Evolutionary conservation across 2,888 invertebrate genomes (phyloP).

Genomic region (Lathronympha strigana): DNA sequence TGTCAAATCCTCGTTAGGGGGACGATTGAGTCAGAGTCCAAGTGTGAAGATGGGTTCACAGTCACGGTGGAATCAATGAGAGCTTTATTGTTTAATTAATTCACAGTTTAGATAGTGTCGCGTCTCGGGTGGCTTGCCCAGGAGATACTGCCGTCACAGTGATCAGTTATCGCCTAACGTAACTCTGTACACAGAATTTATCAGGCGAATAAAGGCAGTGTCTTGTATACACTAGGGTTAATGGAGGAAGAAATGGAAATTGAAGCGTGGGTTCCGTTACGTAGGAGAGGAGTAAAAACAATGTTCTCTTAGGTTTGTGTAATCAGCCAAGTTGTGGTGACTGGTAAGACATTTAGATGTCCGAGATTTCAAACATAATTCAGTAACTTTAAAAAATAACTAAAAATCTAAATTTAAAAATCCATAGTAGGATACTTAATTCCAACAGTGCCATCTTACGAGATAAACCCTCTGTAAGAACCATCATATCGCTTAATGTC

Average conservation of each 20-base stretch:
- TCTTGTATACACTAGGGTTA: slow-evolving; percentile 22
- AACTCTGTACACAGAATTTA: slow-evolving; percentile 32
- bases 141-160: slow-evolving; percentile 15
- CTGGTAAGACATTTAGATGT: no score
- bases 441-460: no score
- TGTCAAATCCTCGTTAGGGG: no score
- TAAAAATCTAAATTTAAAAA: no score
- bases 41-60: not conserved
- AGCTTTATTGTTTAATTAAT: slow-evolving; percentile 11
- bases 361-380: no score
- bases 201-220: slow-evolving; percentile 24
- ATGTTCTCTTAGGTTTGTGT: no score
- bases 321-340: no score
- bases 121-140: slow-evolving; percentile 17
- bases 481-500: no score
- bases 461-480: no score
- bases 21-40: not conserved
- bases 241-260: slow-evolving; percentile 1
- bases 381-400: no score
- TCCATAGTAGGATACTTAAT: no score
- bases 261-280: not conserved
- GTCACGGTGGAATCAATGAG: not conserved
- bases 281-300: no score
- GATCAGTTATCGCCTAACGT: slow-evolving; percentile 31
- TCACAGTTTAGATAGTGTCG: slow-evolving; percentile 10